Evolutionary conservation across 2,797 vertebrate species (phyloP).

Genomic region (Channa striata): DNA sequence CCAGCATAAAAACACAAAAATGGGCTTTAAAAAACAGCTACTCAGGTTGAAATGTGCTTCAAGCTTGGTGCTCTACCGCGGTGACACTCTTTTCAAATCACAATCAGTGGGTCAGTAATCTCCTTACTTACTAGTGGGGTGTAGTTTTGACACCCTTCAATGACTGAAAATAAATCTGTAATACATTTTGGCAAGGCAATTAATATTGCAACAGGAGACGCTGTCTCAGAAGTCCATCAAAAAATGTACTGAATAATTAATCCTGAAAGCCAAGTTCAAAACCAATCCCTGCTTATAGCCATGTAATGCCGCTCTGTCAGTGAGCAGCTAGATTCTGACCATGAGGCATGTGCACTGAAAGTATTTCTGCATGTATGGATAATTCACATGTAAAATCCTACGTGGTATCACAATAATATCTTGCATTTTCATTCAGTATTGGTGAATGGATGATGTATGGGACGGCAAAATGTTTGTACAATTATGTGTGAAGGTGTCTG

Average conservation of each 20-base stretch:
- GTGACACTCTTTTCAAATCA: slow-evolving; percentile 27
- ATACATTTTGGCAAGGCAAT: slow-evolving; percentile 80
- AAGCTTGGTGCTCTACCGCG: not conserved
- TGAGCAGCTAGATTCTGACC: slow-evolving; percentile 57
- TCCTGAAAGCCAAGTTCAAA: slow-evolving; percentile 80
- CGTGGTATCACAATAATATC: not conserved
- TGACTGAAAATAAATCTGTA: slow-evolving; percentile 79
- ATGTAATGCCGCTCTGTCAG: slow-evolving; percentile 42
- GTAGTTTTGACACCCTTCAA: slow-evolving; percentile 61
- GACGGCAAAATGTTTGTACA: not conserved
- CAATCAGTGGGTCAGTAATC: slow-evolving; percentile 46
- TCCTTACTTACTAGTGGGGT: slow-evolving; percentile 24
- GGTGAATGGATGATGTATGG: not conserved
- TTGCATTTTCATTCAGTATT: not conserved
- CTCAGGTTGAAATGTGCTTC: slow-evolving; percentile 4
- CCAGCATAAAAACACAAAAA: not conserved
- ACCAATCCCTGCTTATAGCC: slow-evolving; percentile 65
- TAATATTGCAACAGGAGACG: slow-evolving; percentile 82
- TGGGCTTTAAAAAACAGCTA: not conserved
- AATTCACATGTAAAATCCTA: slow-evolving; percentile 25
- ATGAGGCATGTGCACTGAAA: slow-evolving; percentile 34
- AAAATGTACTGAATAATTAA: slow-evolving; percentile 82
- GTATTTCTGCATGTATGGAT: slow-evolving; percentile 45
- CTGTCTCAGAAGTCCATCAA: slow-evolving; percentile 78
- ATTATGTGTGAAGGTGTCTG: not conserved